phyloP scores from a whole-genome alignment of 2,797 vertebrate genomes.

The Halcyon badia region DNA sequence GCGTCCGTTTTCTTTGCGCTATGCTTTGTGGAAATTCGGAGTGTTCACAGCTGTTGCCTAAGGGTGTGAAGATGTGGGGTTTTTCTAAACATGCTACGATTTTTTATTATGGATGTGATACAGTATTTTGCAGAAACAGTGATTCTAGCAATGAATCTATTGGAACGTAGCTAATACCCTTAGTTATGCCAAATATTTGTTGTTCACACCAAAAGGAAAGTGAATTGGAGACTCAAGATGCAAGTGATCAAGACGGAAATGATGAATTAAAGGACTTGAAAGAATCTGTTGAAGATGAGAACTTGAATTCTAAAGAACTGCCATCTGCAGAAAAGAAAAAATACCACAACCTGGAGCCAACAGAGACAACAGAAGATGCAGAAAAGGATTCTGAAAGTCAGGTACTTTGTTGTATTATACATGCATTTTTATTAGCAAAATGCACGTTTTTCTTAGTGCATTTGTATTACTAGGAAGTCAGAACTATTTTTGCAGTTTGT shows the following conservation, averaged over 20 bases:
- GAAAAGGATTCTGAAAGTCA: slow-evolving; percentile 82
- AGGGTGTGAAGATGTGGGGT: neutral
- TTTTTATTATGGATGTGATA: neutral
- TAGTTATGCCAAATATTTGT: slow-evolving; percentile 63
- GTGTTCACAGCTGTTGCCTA: neutral
- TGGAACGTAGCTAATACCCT: neutral
- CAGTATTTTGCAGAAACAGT: neutral
- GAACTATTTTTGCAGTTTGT: neutral
- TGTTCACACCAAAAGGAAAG: slow-evolving; percentile 82
- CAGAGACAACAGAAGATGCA: slow-evolving; percentile 75
- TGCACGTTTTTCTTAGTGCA: rapidly evolving
- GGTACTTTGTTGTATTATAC: slow-evolving; percentile 70
- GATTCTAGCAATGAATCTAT: neutral
- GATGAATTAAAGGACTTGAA: slow-evolving; percentile 83
- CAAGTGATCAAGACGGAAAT: slow-evolving; percentile 83
- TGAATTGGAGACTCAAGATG: slow-evolving; percentile 83
- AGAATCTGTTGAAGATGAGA: slow-evolving; percentile 81
- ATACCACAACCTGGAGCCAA: slow-evolving; percentile 61
- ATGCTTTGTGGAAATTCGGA: neutral
- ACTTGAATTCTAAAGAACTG: slow-evolving; percentile 76
- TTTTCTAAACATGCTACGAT: neutral
- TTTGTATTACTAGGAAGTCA: neutral
- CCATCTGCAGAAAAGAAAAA: slow-evolving; percentile 74
- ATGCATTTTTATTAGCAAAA: neutral
- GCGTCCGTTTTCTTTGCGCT: neutral